Conservation (phyloP, 23 tunicate species). For the Halocynthia aurantium region DNA sequence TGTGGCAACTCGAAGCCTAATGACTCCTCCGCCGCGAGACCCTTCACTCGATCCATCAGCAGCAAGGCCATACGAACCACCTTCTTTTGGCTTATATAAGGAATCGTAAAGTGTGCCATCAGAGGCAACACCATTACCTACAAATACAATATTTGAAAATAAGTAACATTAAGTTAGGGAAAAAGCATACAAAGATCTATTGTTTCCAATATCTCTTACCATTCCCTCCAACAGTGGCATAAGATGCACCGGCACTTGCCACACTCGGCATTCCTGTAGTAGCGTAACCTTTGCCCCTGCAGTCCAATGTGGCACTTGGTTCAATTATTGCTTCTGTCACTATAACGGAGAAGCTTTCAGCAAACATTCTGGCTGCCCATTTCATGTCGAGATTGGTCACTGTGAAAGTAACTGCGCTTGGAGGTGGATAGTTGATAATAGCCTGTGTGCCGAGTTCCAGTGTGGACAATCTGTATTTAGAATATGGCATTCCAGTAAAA, state of each 20-base stretch:
- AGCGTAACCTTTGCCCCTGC: constrained; percentile 9
- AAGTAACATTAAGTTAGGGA: too few species aligned
- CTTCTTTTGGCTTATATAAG: constrained; percentile 17
- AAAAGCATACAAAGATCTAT: too few species aligned
- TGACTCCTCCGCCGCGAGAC: constrained; percentile 23
- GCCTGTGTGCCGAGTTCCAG: constrained; percentile 16
- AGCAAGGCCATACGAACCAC: constrained; percentile 18
- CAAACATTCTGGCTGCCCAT: constrained; percentile 17
- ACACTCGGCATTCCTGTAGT: constrained; percentile 8
- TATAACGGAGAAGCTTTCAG: constrained; percentile 13
- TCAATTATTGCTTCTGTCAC: constrained; percentile 15
- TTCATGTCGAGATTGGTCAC: constrained; percentile 20
- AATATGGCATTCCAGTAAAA: too few species aligned
- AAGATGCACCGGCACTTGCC: constrained; percentile 20
- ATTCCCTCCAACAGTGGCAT: constrained; percentile 25
- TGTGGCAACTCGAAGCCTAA: constrained; percentile 7
- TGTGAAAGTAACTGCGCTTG: constrained; percentile 7
- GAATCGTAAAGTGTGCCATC: constrained; percentile 20
- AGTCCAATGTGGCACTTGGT: constrained; percentile 17
- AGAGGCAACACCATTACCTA: too few species aligned
- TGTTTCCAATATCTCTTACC: constrained; percentile 16
- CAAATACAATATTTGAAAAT: too few species aligned
- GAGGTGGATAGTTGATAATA: constrained; percentile 7
- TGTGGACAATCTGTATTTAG: constrained; percentile 7
- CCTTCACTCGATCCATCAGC: background rate